These are phyloP conservation scores for Loriculus beryllinus DNA, from an alignment of 2,797 vertebrate genomes.

Conservation along the genomic window DNA sequence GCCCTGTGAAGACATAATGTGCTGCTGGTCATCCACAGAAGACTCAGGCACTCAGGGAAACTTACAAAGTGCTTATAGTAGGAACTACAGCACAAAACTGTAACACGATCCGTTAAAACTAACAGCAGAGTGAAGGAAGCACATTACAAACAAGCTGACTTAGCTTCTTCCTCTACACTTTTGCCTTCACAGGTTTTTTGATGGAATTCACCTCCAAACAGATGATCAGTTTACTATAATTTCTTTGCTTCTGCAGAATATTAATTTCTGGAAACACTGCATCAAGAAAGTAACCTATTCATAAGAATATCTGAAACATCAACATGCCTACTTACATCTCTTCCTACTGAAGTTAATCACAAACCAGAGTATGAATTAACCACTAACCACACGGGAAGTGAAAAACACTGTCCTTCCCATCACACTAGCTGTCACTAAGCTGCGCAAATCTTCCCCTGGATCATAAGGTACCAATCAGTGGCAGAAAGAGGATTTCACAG, in stretches of 20 bases:
- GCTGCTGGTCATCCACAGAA: conserved; percentile 42
- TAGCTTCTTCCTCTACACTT: neutral
- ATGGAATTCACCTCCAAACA: neutral
- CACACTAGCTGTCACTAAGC: neutral
- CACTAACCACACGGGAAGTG: neutral
- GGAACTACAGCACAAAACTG: neutral
- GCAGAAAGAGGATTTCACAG: neutral
- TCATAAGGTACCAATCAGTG: neutral
- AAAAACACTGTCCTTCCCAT: neutral
- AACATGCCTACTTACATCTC: neutral
- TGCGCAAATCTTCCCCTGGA: neutral
- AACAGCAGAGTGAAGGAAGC: neutral
- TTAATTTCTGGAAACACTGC: neutral
- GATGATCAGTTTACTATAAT: neutral
- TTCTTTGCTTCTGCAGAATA: neutral
- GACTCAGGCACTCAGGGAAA: neutral
- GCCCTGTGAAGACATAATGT: conserved; percentile 38
- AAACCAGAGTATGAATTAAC: neutral
- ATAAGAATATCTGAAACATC: neutral
- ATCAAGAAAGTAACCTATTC: neutral
- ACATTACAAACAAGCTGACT: neutral
- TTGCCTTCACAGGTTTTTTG: neutral
- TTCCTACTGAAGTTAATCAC: neutral
- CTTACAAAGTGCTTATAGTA: neutral
- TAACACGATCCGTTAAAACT: neutral